These are phyloP conservation scores for Megalopta genalis DNA, from an alignment of 1,140 invertebrate genomes.

Conservation along the genomic window DNA sequence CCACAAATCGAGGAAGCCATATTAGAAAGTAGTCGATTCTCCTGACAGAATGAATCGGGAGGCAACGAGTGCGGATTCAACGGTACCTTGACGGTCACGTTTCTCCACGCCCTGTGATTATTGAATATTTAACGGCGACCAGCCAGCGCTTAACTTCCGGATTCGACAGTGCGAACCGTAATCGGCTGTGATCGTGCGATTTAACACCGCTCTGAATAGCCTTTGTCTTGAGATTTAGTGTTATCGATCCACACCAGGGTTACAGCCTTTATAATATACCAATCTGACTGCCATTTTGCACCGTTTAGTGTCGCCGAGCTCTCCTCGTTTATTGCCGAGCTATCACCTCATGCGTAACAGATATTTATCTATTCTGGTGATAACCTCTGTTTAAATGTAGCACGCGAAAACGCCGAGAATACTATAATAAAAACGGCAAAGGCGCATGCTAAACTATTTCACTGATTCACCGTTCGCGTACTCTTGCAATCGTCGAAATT, in stretches of 20 bases:
- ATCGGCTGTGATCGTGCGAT: conserved; percentile 45
- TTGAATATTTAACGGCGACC: conserved; percentile 47
- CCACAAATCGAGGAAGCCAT: background rate
- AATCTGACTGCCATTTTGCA: conserved; percentile 10
- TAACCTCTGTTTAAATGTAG: too few relatives aligned
- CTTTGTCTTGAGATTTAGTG: conserved; percentile 51
- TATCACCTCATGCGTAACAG: background rate
- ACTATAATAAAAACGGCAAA: background rate
- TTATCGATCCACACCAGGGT: conserved; percentile 35
- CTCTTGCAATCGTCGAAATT: too few relatives aligned
- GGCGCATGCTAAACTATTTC: background rate
- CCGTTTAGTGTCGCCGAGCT: background rate
- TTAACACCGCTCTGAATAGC: conserved; percentile 32
- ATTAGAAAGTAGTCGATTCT: conserved; percentile 17
- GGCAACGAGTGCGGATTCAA: conserved; percentile 22
- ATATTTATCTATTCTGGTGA: background rate
- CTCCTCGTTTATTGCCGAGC: background rate
- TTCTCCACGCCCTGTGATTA: conserved; percentile 44
- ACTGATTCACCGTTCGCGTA: background rate
- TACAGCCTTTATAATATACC: conserved; percentile 26
- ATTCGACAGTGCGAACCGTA: conserved; percentile 27
- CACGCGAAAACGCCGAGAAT: background rate
- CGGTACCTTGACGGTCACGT: conserved; percentile 38
- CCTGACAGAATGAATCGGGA: background rate
- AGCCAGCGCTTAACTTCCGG: conserved; percentile 37